Evolutionary conservation across 92 coral and sea anemone species (phyloP).

Genomic region (Zoanthus solanderi): DNA sequence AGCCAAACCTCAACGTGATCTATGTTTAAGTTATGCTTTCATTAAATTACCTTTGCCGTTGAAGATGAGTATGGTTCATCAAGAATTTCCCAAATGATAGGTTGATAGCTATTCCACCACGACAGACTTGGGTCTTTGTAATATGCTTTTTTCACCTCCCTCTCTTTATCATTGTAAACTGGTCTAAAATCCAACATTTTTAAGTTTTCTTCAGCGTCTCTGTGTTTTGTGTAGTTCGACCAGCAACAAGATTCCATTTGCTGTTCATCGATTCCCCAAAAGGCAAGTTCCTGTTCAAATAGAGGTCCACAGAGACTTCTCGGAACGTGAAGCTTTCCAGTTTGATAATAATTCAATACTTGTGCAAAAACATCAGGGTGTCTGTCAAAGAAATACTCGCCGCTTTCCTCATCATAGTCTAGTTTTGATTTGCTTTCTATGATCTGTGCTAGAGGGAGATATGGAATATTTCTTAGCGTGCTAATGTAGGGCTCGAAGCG

Average conservation of each 20-base stretch:
- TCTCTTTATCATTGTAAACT: conserved; percentile 59
- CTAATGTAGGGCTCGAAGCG: conserved; percentile 91
- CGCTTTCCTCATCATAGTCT: conserved; percentile 90
- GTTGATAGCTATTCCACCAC: conserved; percentile 92
- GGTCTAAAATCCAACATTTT: conserved; percentile 89
- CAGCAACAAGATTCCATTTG: conserved; percentile 99
- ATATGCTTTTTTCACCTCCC: conserved; percentile 40
- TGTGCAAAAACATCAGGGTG: conserved; percentile 98
- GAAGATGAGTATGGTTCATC: conserved; percentile 96
- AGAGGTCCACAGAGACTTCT: conserved; percentile 94
- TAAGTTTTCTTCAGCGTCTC: conserved; percentile 94
- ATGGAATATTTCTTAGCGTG: conserved; percentile 88
- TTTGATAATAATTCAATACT: conserved; percentile 93
- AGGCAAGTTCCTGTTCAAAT: conserved; percentile 94
- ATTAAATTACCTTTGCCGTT: conserved; percentile 83
- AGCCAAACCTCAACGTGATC: too few species aligned
- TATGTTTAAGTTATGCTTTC: too few species aligned
- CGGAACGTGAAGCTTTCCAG: conserved; percentile 98
- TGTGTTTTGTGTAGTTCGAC: conserved; percentile 94
- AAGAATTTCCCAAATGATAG: conserved; percentile 92
- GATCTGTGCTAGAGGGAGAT: conserved; percentile 88
- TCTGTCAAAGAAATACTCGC: conserved; percentile 96
- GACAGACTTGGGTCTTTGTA: conserved; percentile 74
- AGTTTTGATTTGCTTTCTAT: conserved; percentile 85
- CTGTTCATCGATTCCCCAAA: conserved; percentile 98